Evolutionary conservation across 1,140 invertebrate species (phyloP), one percentile per base, ranked within the genome.

Genomic region (Cydia amplana): DNA sequence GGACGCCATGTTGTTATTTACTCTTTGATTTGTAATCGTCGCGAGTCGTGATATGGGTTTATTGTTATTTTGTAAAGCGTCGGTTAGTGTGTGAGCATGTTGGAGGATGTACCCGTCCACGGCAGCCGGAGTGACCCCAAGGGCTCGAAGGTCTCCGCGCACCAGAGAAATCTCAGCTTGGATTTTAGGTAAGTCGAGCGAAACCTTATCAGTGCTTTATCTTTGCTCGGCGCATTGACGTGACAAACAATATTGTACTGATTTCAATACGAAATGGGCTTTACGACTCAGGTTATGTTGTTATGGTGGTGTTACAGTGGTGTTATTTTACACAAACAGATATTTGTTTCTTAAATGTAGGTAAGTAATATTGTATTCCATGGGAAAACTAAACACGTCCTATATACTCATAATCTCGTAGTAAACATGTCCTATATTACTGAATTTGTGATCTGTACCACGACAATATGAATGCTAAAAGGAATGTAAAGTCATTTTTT

Each of bases 1-100:
- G 80, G 90, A 84, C 90, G 90, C 90, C 90, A 92, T 92, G 89
- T 91, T 92, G 89, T 88, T 90, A 89, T 91, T 91, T 92, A 90
- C 84, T 83, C 83, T 83, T 83, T 90, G 84, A 89, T 85, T 82
- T 81, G 81, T 78, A 77, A 77, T 77, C 77, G 81, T 77, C 77
- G 82, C 75, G 79, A 80, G 74, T 85, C 83, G 85, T 92, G 88
- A 82, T 89, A 89, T 91, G 90, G 87, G 85, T 89, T 80, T 87
- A 85, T 82, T 84, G 85, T 89, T 60, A 60, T 60, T 81, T 86
- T 85, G 86, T 86, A 86, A 75, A 78, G 64, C 77, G 60, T 75
- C 82, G 78, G 78, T 78, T 75, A 85, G 84, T 87, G 85, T 83
- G 84, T 90, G 88, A 92, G 88, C 82, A 92, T 92, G 90, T 90